These are phyloP conservation scores for Rhinoderma darwinii DNA, from an alignment of 2,113 vertebrate genomes.

Conservation along the genomic window DNA sequence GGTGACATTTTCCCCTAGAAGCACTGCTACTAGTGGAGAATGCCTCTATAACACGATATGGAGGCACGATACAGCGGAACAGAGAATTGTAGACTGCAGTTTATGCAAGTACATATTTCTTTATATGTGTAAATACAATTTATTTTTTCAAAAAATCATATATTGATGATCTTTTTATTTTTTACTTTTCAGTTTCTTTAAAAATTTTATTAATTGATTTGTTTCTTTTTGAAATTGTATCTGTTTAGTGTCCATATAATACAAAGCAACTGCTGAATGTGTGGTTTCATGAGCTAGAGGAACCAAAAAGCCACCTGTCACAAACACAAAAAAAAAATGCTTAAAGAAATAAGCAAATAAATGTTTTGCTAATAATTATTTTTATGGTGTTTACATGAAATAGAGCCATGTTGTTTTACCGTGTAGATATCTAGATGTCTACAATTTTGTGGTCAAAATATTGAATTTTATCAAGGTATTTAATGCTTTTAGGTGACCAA, in stretches of 20 bases:
- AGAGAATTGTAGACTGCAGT: too few species aligned
- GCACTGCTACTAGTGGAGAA: too few species aligned
- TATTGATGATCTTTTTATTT: background rate
- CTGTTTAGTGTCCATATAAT: background rate
- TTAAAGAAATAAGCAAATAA: too few species aligned
- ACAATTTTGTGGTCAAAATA: too few species aligned
- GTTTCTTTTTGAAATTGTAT: background rate
- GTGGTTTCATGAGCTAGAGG: background rate
- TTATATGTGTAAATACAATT: background rate
- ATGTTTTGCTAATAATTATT: background rate
- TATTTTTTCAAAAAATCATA: background rate
- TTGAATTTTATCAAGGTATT: too few species aligned
- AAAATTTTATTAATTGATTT: background rate
- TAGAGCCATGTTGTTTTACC: too few species aligned
- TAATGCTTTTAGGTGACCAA: too few species aligned
- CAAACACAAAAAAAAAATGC: background rate
- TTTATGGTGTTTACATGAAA: background rate
- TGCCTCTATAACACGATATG: too few species aligned
- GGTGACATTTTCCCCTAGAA: too few species aligned
- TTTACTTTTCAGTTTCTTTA: background rate
- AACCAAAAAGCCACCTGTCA: background rate
- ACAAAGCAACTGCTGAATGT: slow-evolving; percentile 2
- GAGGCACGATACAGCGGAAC: too few species aligned
- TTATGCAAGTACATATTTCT: background rate
- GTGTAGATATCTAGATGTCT: too few species aligned